Conservation (phyloP, 2,888 invertebrate species). For the Pristionchus mayeri region DNA sequence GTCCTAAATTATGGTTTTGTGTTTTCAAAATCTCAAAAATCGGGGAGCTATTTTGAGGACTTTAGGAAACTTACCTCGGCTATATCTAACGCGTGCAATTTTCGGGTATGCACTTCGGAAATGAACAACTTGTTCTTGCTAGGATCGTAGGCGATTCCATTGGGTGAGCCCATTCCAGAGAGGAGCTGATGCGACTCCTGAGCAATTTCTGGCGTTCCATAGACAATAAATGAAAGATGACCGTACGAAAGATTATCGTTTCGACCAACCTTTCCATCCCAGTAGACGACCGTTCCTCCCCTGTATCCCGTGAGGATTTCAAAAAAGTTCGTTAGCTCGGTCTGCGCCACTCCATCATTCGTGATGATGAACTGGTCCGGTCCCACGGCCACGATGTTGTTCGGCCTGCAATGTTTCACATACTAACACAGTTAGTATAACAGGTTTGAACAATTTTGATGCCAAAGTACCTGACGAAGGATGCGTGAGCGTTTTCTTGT, state of each 20-base stretch:
- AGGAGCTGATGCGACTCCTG: not conserved
- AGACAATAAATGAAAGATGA: not conserved
- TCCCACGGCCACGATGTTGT: constrained; percentile 59
- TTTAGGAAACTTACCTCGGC: constrained; percentile 50
- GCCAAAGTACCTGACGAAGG: constrained; percentile 50
- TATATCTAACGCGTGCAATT: constrained; percentile 55
- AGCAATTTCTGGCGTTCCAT: too few relatives aligned
- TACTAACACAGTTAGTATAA: too few relatives aligned
- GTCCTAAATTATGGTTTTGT: constrained; percentile 6
- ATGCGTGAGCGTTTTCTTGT: constrained; percentile 57
- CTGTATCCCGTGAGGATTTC: constrained; percentile 56
- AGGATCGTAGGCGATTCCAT: constrained; percentile 60
- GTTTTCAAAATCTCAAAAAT: not conserved
- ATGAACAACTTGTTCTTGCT: constrained; percentile 58
- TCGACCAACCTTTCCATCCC: constrained; percentile 57
- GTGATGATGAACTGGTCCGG: constrained; percentile 59
- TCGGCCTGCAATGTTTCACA: constrained; percentile 59
- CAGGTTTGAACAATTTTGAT: not conserved
- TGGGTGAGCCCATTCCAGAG: constrained; percentile 51
- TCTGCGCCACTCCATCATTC: constrained; percentile 60
- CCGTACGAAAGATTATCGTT: constrained; percentile 52
- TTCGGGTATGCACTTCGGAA: constrained; percentile 55
- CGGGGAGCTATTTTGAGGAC: too few relatives aligned
- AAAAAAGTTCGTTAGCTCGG: constrained; percentile 51
- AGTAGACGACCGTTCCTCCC: constrained; percentile 58